phyloP scores from a whole-genome alignment of 2,888 invertebrate species.

The Aspidiotus destructor region DNA sequence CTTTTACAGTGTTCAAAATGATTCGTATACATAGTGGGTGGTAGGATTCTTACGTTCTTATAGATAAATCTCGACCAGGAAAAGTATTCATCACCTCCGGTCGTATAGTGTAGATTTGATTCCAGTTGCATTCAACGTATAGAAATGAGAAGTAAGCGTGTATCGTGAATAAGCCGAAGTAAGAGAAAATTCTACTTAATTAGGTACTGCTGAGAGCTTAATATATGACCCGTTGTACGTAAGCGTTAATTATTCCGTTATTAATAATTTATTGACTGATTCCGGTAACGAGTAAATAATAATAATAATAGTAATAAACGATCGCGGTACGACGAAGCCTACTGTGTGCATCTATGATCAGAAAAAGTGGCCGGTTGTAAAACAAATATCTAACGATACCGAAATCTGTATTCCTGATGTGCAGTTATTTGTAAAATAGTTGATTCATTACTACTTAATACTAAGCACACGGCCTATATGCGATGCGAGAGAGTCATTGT shows the following conservation, averaged over 20 bases:
- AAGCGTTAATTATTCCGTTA: constrained; percentile 29
- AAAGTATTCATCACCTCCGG: constrained; percentile 1
- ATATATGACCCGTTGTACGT: constrained; percentile 11
- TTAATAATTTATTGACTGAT: constrained; percentile 22
- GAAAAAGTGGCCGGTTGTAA: not conserved
- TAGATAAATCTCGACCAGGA: not conserved
- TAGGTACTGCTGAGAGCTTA: constrained; percentile 1
- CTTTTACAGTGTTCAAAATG: not conserved
- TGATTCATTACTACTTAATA: too few species aligned
- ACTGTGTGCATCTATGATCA: not conserved
- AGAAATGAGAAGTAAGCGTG: not conserved
- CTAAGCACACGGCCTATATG: too few species aligned
- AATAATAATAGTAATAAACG: constrained; percentile 4
- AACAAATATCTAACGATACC: not conserved
- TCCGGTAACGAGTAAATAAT: constrained; percentile 6
- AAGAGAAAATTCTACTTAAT: constrained; percentile 3
- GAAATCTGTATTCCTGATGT: too few species aligned
- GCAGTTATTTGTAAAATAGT: too few species aligned
- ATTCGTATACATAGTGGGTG: not conserved
- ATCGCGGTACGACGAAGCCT: not conserved
- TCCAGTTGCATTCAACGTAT: too few species aligned
- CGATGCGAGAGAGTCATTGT: too few species aligned
- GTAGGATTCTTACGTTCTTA: not conserved
- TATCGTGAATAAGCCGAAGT: not conserved
- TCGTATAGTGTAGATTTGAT: not conserved